phyloP scores from a whole-genome alignment of 2,888 invertebrate genomes.

The Cheilosia impressa region DNA sequence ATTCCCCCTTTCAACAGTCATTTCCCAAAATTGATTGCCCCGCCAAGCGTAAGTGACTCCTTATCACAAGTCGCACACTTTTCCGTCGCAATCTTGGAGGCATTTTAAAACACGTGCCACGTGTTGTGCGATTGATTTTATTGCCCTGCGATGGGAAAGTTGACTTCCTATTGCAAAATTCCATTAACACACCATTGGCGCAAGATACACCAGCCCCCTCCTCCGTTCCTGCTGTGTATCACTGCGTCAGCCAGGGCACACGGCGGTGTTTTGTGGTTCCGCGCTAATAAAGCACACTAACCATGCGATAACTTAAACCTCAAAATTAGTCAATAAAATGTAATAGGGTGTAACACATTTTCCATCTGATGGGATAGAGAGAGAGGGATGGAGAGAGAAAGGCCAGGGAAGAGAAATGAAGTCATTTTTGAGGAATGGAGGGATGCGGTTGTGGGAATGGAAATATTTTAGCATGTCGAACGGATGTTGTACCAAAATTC shows the following conservation, averaged over 20 bases:
- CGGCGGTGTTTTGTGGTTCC: conserved; percentile 22
- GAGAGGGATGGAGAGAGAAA: no score
- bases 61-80: conserved; percentile 28
- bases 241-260: not conserved
- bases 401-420: conserved; percentile 8
- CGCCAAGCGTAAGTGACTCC: not conserved
- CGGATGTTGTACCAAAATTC: no score
- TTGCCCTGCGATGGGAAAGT: conserved; percentile 45
- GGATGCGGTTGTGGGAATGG: conserved; percentile 36
- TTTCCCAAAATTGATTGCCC: conserved; percentile 1
- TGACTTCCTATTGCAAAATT: conserved; percentile 26
- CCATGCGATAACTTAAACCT: conserved; percentile 53
- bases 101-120: conserved; percentile 52
- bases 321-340: conserved; percentile 73
- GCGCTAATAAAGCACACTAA: conserved; percentile 55
- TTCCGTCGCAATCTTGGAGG: not conserved
- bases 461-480: conserved; percentile 22
- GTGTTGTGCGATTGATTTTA: conserved; percentile 56
- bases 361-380: not conserved
- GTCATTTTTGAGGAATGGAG: conserved; percentile 20
- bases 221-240: not conserved
- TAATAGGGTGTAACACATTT: conserved; percentile 69
- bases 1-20: no score
- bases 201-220: not conserved
- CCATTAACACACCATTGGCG: conserved; percentile 34